These are phyloP conservation scores for Acanthopagrus latus DNA, from an alignment of 2,797 vertebrate genomes.

Conservation along the genomic window DNA sequence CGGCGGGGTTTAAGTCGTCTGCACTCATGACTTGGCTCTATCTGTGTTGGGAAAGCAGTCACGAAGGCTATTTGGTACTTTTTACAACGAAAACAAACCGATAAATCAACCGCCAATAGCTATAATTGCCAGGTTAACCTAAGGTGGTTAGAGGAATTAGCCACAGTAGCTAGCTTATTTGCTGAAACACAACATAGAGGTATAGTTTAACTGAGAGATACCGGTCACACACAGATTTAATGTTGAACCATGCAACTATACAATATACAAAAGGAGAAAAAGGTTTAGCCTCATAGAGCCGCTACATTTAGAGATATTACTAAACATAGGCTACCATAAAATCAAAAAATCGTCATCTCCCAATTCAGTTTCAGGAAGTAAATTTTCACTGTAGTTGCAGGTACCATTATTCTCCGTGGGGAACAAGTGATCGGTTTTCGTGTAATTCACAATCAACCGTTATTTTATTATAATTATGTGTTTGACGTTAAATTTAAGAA, in stretches of 20 bases:
- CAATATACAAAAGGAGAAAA: neutral
- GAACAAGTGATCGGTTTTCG: neutral
- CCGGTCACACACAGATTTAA: slow-evolving; percentile 4
- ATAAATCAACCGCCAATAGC: slow-evolving; percentile 5
- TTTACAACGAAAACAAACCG: slow-evolving; percentile 14
- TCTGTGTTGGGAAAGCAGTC: slow-evolving; percentile 53
- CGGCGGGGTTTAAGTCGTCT: slow-evolving; percentile 89
- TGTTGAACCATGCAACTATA: neutral
- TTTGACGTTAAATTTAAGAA: rapidly evolving
- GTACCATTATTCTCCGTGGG: slow-evolving; percentile 64
- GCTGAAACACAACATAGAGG: slow-evolving; percentile 36
- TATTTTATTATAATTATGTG: rapidly evolving
- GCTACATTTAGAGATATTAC: slow-evolving; percentile 31
- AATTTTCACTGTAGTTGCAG: slow-evolving; percentile 46
- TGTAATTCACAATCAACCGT: rapidly evolving
- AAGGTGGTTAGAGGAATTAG: slow-evolving; percentile 52
- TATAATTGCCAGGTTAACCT: slow-evolving; percentile 11
- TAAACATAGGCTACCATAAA: slow-evolving; percentile 52
- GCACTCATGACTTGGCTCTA: slow-evolving; percentile 85
- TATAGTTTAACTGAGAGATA: slow-evolving; percentile 28
- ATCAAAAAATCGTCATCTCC: slow-evolving; percentile 70
- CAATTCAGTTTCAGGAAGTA: slow-evolving; percentile 80
- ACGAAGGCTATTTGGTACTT: slow-evolving; percentile 26
- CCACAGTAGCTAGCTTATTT: slow-evolving; percentile 65
- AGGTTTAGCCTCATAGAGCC: neutral